Base-by-base conservation (phyloP, 2,888 invertebrate genomes). In the Folsomia manolachei region DNA sequence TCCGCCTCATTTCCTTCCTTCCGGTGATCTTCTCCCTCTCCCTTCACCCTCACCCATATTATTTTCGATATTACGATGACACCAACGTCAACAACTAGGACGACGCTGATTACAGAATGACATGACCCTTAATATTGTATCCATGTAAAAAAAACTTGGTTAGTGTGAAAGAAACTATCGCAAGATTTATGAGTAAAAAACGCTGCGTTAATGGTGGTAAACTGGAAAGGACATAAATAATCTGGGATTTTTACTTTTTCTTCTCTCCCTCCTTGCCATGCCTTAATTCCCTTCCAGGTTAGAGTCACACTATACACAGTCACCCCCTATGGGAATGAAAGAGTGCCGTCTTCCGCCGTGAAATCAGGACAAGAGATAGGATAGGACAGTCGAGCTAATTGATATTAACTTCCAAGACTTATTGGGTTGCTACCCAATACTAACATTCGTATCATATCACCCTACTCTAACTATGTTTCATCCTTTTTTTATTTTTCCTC, bases 301-400 rank as follows among this genome's bases (percentile, higher is more conserved):
- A n/a, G n/a, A n/a, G n/a, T n/a, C n/a, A n/a, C n/a, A n/a, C n/a
- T n/a, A n/a, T 18, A 51, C 9, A 18, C 51, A 18, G 9, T 18
- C 9, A 51, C 9, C 18, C 56, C 56, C 56, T 14, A 14, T 56
- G 56, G 56, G 56, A 56, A 56, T 56, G 56, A 56, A 56, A 56
- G 21, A 56, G 56, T 56, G 56, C 56, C 56, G 56, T 56, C 56
- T 56, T 56, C 56, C 56, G 56, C 56, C 56, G 56, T 56, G 56
- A 56, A 56, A 19, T 21, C 18, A 21, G 56, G 19, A 56, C 7
- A 21, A 19, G 56, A 56, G 56, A 56, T 56, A 56, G 56, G 56
- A 56, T 19, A 56, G 4, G 56, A 56, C 56, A 56, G 11, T 56
- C 7, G 18, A 19, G 56, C 56, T 56, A 56, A 56, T 56, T 56